These are phyloP conservation scores for Hippocampus mohnikei DNA, from an alignment of 2,113 vertebrate species.

Conservation along the genomic window DNA sequence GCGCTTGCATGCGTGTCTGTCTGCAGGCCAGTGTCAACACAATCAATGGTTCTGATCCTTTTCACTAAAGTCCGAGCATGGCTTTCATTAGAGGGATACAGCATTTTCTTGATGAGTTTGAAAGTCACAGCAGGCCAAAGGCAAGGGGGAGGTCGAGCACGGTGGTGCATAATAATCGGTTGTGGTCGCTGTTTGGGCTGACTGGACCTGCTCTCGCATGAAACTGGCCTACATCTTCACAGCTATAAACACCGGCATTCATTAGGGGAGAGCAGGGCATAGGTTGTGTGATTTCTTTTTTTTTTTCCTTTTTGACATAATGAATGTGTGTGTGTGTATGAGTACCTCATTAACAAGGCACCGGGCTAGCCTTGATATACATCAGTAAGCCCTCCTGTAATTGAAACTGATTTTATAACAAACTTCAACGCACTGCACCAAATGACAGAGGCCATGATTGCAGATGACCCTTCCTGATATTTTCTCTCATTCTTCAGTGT, in stretches of 20 bases:
- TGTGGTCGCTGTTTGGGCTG: constrained; percentile 54
- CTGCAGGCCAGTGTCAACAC: constrained; percentile 39
- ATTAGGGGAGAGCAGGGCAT: constrained; percentile 56
- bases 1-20: constrained; percentile 39
- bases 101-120: constrained; percentile 47
- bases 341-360: constrained; percentile 67
- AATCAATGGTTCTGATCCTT: constrained; percentile 66
- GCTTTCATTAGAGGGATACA: constrained; percentile 65
- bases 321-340: constrained; percentile 10
- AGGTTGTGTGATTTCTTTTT: not conserved
- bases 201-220: constrained; percentile 54
- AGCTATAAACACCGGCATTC: constrained; percentile 64
- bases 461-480: not conserved
- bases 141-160: constrained; percentile 35
- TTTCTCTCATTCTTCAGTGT: not conserved
- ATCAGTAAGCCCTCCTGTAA: constrained; percentile 56
- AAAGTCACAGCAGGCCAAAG: constrained; percentile 46
- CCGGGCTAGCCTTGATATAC: constrained; percentile 59
- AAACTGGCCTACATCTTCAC: constrained; percentile 51
- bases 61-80: constrained; percentile 64
- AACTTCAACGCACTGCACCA: constrained; percentile 58
- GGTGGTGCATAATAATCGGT: constrained; percentile 54
- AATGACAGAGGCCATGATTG: constrained; percentile 37
- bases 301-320: constrained; percentile 57
- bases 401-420: constrained; percentile 68